phyloP scores from a whole-genome alignment of 2,888 invertebrate species.

The Chesias legatella region DNA sequence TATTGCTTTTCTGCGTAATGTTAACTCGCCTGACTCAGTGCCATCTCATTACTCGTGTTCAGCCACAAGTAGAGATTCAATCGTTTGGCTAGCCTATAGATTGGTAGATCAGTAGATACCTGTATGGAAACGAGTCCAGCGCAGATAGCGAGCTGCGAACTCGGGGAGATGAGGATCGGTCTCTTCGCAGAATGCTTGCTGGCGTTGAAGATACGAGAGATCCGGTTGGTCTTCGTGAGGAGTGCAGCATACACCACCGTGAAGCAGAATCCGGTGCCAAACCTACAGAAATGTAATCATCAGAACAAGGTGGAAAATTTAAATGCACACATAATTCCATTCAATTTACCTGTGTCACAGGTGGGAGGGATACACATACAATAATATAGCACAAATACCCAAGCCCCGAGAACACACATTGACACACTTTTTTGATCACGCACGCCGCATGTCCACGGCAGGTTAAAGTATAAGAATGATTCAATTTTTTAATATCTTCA shows the following conservation, averaged over 20 bases:
- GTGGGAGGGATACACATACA: too few relatives aligned
- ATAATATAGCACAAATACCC: too few relatives aligned
- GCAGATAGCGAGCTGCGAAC: slow-evolving; percentile 94
- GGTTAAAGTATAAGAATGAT: neutral
- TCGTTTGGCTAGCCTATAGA: neutral
- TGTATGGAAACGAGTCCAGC: slow-evolving; percentile 92
- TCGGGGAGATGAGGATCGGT: slow-evolving; percentile 95
- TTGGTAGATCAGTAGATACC: slow-evolving; percentile 63
- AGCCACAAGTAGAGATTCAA: too few relatives aligned
- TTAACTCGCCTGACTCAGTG: too few relatives aligned
- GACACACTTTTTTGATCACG: too few relatives aligned
- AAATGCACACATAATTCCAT: too few relatives aligned
- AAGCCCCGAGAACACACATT: too few relatives aligned
- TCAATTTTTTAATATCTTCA: neutral
- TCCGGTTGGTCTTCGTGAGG: slow-evolving; percentile 98
- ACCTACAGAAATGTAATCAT: too few relatives aligned
- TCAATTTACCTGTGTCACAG: too few relatives aligned
- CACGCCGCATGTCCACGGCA: neutral
- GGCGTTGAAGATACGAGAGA: slow-evolving; percentile 97
- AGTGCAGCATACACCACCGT: slow-evolving; percentile 98
- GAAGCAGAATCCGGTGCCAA: slow-evolving; percentile 96
- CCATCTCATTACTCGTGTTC: too few relatives aligned
- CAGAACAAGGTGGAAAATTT: too few relatives aligned
- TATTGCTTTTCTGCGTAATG: too few relatives aligned
- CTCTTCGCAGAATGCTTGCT: slow-evolving; percentile 96